phyloP scores from a whole-genome alignment of 2,797 vertebrate genomes.

The Sorex maritimensis region DNA sequence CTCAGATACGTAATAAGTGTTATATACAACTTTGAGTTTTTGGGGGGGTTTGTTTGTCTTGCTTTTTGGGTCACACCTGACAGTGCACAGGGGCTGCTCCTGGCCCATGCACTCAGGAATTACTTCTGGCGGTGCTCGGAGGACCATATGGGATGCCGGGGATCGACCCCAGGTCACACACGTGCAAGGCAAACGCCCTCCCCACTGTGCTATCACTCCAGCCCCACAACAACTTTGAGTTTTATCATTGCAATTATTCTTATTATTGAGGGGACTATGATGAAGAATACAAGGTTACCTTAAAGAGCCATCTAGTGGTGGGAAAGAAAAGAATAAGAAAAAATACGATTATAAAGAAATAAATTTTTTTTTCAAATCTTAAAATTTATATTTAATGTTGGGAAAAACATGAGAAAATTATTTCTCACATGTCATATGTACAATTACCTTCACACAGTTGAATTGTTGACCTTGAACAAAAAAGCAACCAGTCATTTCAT shows the following conservation, averaged over 20 bases:
- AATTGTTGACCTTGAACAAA: background rate
- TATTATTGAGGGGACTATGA: background rate
- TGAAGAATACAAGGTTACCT: constrained; percentile 46
- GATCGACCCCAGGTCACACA: too few species aligned
- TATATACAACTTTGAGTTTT: constrained; percentile 31
- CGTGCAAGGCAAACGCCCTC: too few species aligned
- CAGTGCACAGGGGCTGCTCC: too few species aligned
- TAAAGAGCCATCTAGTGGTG: background rate
- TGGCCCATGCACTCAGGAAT: too few species aligned
- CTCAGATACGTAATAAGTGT: background rate
- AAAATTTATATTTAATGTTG: too few species aligned
- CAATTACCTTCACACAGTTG: background rate
- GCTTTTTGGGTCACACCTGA: too few species aligned
- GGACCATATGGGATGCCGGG: too few species aligned
- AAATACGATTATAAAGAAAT: constrained; percentile 47
- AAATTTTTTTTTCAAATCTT: background rate
- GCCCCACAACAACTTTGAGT: background rate
- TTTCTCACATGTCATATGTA: background rate
- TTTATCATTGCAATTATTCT: constrained; percentile 1
- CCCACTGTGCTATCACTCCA: too few species aligned
- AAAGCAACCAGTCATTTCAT: background rate
- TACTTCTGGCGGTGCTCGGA: too few species aligned
- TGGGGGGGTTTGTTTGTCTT: too few species aligned
- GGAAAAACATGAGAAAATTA: too few species aligned
- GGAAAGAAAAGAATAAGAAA: constrained; percentile 61